These are phyloP conservation scores for Phalera bucephala DNA, from an alignment of 2,888 invertebrate species.

Conservation along the genomic window DNA sequence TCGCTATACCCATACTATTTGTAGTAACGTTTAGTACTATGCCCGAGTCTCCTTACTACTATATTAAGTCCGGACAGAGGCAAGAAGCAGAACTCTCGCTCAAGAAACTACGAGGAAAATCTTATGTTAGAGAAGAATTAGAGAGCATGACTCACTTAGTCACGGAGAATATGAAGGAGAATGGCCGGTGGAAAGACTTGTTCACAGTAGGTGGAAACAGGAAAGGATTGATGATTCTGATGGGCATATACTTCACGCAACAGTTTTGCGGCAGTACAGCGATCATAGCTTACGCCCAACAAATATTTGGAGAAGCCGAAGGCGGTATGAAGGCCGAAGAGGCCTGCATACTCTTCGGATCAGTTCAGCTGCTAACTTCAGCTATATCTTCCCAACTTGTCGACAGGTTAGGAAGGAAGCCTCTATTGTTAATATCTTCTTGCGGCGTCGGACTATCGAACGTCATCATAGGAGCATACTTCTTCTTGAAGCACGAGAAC, in stretches of 20 bases:
- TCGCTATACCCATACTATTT: constrained; percentile 80
- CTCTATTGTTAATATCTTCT: constrained; percentile 83
- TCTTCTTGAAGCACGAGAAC: constrained; percentile 75
- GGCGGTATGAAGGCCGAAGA: constrained; percentile 71
- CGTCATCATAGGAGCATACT: constrained; percentile 79
- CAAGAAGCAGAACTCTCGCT: constrained; percentile 81
- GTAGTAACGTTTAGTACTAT: constrained; percentile 82
- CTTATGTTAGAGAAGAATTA: constrained; percentile 80
- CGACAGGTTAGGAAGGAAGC: constrained; percentile 84
- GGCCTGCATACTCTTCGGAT: constrained; percentile 79
- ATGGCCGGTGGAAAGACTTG: constrained; percentile 74
- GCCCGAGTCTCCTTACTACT: constrained; percentile 87
- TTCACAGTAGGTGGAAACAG: constrained; percentile 73
- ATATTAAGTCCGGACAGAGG: constrained; percentile 70
- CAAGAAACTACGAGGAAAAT: constrained; percentile 79
- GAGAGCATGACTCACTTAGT: constrained; percentile 79
- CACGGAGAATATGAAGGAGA: constrained; percentile 77
- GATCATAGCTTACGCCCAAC: constrained; percentile 82
- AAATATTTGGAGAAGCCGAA: constrained; percentile 83
- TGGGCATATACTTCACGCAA: constrained; percentile 83
- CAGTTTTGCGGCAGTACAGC: constrained; percentile 85
- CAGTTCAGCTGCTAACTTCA: constrained; percentile 80
- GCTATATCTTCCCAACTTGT: constrained; percentile 82
- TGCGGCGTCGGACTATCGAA: constrained; percentile 79
- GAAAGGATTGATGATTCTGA: constrained; percentile 82